Conservation (phyloP, 2,113 vertebrate species). For the Megaceryle maxima region DNA sequence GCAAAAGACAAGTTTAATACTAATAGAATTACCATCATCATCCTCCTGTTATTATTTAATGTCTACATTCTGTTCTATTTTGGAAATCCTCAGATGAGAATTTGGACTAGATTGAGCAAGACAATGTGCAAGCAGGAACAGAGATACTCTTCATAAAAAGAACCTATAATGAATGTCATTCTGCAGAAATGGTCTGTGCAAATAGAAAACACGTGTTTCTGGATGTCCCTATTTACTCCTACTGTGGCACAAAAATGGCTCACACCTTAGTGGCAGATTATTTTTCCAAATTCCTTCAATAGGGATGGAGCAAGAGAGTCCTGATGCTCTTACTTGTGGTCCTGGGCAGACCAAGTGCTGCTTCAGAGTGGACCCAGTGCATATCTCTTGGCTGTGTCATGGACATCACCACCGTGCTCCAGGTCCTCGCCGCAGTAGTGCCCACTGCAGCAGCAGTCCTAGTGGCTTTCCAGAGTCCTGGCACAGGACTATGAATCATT, state of each 20-base stretch:
- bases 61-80: neutral
- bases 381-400: neutral
- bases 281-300: neutral
- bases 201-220: neutral
- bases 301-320: neutral
- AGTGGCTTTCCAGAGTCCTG: neutral
- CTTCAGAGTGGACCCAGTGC: neutral
- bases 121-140: neutral
- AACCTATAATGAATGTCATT: neutral
- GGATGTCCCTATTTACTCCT: neutral
- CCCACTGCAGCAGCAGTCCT: neutral
- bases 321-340: neutral
- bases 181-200: neutral
- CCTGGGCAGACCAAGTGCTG: neutral
- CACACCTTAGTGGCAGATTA: neutral
- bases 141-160: neutral
- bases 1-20: neutral
- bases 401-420: neutral
- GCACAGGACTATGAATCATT: neutral
- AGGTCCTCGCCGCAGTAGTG: neutral
- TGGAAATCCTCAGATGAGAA: neutral
- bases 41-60: neutral
- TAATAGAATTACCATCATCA: neutral
- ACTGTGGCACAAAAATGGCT: neutral
- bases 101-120: neutral